phyloP scores from a whole-genome alignment of 2,888 invertebrate genomes.

The Limnephilus auricula region DNA sequence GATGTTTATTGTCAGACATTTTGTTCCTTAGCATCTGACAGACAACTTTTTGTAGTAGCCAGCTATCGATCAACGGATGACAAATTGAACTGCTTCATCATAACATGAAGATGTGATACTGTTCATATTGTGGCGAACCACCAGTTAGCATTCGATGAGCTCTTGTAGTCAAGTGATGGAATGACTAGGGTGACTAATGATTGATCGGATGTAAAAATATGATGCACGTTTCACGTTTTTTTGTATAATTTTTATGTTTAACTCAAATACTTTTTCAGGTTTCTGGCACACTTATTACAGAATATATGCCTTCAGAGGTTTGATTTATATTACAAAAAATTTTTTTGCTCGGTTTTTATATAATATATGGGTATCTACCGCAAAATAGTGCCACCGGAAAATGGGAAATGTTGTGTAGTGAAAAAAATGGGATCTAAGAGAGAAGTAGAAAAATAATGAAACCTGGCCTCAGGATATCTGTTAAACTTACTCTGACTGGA shows the following conservation, averaged over 20 bases:
- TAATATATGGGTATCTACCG: too few species aligned
- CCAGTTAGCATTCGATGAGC: not conserved
- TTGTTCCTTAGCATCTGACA: conserved; percentile 45
- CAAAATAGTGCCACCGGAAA: not conserved
- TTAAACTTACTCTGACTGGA: not conserved
- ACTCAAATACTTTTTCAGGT: not conserved
- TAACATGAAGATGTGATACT: conserved; percentile 37
- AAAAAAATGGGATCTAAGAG: not conserved
- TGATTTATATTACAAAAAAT: not conserved
- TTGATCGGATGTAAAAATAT: not conserved
- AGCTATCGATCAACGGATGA: conserved; percentile 44
- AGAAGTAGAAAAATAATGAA: not conserved
- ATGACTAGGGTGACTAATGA: not conserved
- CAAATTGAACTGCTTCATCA: conserved; percentile 48
- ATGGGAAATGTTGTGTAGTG: not conserved
- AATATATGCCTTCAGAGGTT: not conserved
- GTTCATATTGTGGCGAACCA: conserved; percentile 13
- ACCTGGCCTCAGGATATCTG: not conserved
- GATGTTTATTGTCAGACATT: conserved; percentile 43
- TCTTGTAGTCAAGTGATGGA: not conserved
- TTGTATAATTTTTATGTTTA: not conserved
- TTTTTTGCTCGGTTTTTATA: too few species aligned
- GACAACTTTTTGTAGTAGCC: conserved; percentile 25
- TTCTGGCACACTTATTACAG: not conserved
- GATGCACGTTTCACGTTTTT: not conserved